Evolutionary conservation across 1,140 invertebrate species (phyloP).

Genomic region (Paracyclopina nana): DNA sequence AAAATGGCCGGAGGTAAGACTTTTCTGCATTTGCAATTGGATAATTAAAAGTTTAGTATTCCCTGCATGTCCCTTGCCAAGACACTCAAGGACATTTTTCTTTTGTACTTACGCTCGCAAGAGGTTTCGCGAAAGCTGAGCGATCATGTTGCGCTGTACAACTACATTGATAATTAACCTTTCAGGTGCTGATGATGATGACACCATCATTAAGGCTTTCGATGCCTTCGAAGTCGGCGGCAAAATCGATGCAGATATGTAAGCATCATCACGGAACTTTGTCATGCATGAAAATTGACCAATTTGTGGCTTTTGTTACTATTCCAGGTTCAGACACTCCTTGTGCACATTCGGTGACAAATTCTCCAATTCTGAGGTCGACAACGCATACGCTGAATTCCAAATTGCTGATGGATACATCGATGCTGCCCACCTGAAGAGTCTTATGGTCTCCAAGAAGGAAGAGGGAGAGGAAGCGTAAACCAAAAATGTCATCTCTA

Average conservation of each 20-base stretch:
- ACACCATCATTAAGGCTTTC: constrained; percentile 82
- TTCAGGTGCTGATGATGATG: constrained; percentile 73
- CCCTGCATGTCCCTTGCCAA: too few species aligned
- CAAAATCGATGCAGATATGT: constrained; percentile 64
- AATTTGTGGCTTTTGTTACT: constrained; percentile 14
- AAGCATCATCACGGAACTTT: constrained; percentile 21
- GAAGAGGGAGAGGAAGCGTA: constrained; percentile 48
- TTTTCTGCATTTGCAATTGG: constrained; percentile 17
- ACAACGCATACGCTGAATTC: constrained; percentile 86
- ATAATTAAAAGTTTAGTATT: too few species aligned
- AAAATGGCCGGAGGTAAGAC: constrained; percentile 22
- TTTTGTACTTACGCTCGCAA: too few species aligned
- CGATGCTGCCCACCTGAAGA: constrained; percentile 67
- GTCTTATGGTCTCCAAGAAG: constrained; percentile 58
- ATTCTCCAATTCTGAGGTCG: constrained; percentile 74
- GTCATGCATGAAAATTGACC: constrained; percentile 16
- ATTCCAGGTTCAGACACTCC: constrained; percentile 62
- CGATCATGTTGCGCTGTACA: neutral
- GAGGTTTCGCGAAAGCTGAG: neutral
- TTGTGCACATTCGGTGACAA: constrained; percentile 92
- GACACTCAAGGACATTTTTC: too few species aligned
- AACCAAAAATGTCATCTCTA: too few species aligned
- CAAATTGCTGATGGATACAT: constrained; percentile 79
- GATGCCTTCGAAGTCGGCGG: constrained; percentile 69
- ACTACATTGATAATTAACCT: constrained; percentile 18